Evolutionary conservation across 2,888 invertebrate species (phyloP), one percentile per base, ranked within the genome.

Genomic region (Tetragnatha montana): DNA sequence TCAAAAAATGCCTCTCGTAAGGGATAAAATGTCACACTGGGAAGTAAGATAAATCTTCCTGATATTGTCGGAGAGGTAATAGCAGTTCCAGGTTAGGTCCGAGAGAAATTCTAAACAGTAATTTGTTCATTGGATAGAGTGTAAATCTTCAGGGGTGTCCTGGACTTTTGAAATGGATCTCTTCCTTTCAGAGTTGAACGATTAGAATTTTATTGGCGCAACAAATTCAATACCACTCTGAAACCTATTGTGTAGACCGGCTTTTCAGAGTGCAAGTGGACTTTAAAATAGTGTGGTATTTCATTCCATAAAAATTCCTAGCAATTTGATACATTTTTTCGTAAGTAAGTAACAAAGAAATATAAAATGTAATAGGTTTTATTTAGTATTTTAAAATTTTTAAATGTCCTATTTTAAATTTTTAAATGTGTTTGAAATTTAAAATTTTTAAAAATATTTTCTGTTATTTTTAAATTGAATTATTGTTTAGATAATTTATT

Each of bases 21-120:
- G 76, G 81, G 81, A 87, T 87, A 70, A 76, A 81, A 87, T 82
- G 76, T 87, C 87, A 87, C 81, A 81, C 76, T 81, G 71, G 49
- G 19, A 87, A 69, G 69, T 87, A 76, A 81, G 60, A 87, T 87
- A 75, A 70, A 87, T 86, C 78, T 86, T 71, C 50, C 17, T 50
- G 78, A 69, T 84, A 78, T 76, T 78, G 50, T 21, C 35, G 22
- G 50, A 78, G 76, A 14, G 60, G 81, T 73, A 82, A 82, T 82
- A 50, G 81, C 71, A 35, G 17, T 74, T 74, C 22, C 12, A 74
- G 3, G 74, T 80, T 80, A 69, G 22, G 22, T 80, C 68, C 49
- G 47, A 69, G 19, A 51, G 19, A 60, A 79, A 79, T 79, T 79
- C 8, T 35, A 69, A 47, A 80, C 80, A 35, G 80, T 80, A 80